phyloP scores from a whole-genome alignment of 2,888 invertebrate genomes.

The Acronicta aceris region DNA sequence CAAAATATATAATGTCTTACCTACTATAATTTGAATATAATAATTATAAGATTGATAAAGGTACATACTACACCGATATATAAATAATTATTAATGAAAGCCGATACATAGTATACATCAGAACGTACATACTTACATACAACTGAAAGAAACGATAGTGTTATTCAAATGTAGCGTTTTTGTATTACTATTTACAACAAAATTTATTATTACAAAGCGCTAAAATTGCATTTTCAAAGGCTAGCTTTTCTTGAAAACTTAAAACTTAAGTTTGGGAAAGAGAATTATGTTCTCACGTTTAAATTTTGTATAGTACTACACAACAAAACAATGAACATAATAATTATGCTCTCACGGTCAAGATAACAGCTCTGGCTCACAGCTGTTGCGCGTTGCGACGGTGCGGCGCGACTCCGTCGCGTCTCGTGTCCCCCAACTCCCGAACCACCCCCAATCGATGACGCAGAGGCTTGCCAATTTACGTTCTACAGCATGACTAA shows the following conservation, averaged over 20 bases:
- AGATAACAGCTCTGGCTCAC: conserved; percentile 82
- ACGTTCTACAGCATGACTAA: conserved; percentile 40
- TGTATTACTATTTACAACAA: conserved; percentile 18
- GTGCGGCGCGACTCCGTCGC: conserved; percentile 66
- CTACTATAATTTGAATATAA: too few relatives aligned
- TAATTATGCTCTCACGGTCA: conserved; percentile 85
- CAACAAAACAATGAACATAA: conserved; percentile 68
- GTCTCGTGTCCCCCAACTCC: conserved; percentile 68
- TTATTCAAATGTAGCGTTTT: conserved; percentile 9
- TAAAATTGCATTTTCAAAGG: conserved; percentile 10
- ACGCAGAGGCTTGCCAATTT: conserved; percentile 55
- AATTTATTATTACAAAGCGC: conserved; percentile 12
- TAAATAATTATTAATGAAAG: background rate
- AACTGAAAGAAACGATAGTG: conserved; percentile 22
- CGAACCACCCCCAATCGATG: conserved; percentile 79
- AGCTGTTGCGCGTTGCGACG: conserved; percentile 83
- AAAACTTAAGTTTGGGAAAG: conserved; percentile 27
- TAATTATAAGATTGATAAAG: too few relatives aligned
- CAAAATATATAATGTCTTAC: too few relatives aligned
- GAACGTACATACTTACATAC: conserved; percentile 16
- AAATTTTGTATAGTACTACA: conserved; percentile 55
- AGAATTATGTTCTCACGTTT: conserved; percentile 33
- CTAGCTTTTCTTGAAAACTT: conserved; percentile 25
- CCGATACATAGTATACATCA: too few relatives aligned
- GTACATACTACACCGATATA: background rate